Percentiles rank a stretch among this genome's conserved stretches.
phyloP scores from a whole-genome alignment of 2,888 invertebrate species.

The Drosophila borealis region DNA sequence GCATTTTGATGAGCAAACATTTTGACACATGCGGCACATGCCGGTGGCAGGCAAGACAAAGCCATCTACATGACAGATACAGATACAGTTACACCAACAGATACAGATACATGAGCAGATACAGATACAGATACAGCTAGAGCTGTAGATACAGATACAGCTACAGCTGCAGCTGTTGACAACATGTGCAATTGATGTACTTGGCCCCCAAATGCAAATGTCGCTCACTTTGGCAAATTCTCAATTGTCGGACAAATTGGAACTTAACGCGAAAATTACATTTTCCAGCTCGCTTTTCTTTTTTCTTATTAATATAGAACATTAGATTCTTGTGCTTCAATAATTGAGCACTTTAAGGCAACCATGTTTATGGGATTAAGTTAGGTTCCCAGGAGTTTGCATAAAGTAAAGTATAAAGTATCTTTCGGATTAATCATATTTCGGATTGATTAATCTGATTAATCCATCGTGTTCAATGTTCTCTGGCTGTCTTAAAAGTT shows the following conservation, averaged over 20 bases:
- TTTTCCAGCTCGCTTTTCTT: constrained; percentile 15
- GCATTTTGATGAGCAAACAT: constrained; percentile 70
- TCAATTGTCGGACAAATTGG: constrained; percentile 51
- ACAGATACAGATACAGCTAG: neutral
- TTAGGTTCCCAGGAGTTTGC: too few species aligned
- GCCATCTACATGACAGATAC: constrained; percentile 49
- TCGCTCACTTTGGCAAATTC: constrained; percentile 35
- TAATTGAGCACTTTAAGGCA: neutral
- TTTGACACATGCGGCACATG: constrained; percentile 68
- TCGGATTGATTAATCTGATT: too few species aligned
- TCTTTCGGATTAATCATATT: too few species aligned
- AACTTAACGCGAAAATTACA: constrained; percentile 26
- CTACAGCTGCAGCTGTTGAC: constrained; percentile 39
- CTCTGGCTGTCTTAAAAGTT: too few species aligned
- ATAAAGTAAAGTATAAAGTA: too few species aligned
- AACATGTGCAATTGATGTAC: constrained; percentile 53
- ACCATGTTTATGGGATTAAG: too few species aligned
- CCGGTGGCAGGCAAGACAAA: constrained; percentile 31
- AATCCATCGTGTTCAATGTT: too few species aligned
- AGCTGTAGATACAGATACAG: neutral
- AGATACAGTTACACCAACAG: constrained; percentile 11
- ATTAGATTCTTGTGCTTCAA: constrained; percentile 1
- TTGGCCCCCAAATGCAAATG: constrained; percentile 24
- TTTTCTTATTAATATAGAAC: neutral
- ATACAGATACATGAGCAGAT: constrained; percentile 1